Evolutionary conservation across 2,797 vertebrate species (phyloP), one percentile per base, ranked within the genome.

Genomic region (Siniperca scherzeri): DNA sequence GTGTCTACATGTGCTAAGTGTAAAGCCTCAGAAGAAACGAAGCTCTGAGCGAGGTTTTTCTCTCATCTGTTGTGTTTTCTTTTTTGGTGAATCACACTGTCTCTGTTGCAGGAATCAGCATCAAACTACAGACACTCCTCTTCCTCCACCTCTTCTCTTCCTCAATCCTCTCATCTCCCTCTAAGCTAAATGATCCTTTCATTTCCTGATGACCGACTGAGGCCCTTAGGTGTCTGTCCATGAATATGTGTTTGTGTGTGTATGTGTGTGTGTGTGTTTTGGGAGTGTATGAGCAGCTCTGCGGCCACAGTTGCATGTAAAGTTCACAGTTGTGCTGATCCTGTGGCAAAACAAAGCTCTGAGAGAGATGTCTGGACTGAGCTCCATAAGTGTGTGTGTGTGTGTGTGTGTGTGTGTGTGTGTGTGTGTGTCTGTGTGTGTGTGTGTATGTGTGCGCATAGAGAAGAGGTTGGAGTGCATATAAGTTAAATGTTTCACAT

Each of bases 101-200:
- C 78, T 88, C 56, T 83, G 66, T 61, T 70, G 65, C 70, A 81
- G 83, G 83, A 90, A 87, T 89, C 76, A 88, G 87, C 72, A 90
- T 87, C 73, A 48, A 84, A 81, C 80, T 73, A 60, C 82, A 87
- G 84, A 91, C 78, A 79, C 88, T 86, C 83, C 85, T 87, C 85
- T 85, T 93, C 82, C 86, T 90, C 81, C 80, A 80, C 81, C 82
- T 87, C 84, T 85, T 40, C 79, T 91, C 78, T 79, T 87, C 72
- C 83, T 88, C 85, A 85, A 85, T 82, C 91, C 87, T 92, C 91
- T 93, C 93, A 92, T 94, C 93, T 94, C 85, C 80, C 87, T 89
- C 88, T 94, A 94, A 95, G 95, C 96, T 96, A 97, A 98, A 96
- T 96, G 96, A 98, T 98, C 96, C 96, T 97, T 98, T 98, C 94